These are phyloP conservation scores for Eilema griseolum DNA, from an alignment of 2,888 invertebrate species.

Conservation along the genomic window DNA sequence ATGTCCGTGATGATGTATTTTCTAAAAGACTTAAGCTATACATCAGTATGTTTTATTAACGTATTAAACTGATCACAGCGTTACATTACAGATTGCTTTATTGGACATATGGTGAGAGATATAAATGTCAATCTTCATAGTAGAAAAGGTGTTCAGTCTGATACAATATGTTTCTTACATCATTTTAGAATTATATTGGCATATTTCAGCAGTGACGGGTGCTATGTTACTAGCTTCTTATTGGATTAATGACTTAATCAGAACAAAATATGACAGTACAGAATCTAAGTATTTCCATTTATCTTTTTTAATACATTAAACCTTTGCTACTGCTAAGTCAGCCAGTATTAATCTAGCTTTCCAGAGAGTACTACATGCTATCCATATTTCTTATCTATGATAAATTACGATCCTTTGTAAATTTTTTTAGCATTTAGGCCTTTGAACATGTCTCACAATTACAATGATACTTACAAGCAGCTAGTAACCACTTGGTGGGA, in stretches of 20 bases:
- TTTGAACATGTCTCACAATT: background rate
- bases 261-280: too few relatives aligned
- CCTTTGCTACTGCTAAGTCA: too few relatives aligned
- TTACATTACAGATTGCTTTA: conserved; percentile 30
- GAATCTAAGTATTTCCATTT: background rate
- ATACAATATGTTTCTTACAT: background rate
- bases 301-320: too few relatives aligned
- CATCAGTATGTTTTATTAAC: conserved; percentile 26
- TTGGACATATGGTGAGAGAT: conserved; percentile 20
- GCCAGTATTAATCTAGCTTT: too few relatives aligned
- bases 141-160: conserved; percentile 8
- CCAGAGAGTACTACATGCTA: too few relatives aligned
- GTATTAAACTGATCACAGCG: conserved; percentile 33
- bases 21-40: background rate
- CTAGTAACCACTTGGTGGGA: too few relatives aligned
- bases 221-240: background rate
- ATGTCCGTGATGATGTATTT: background rate
- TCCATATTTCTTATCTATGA: too few relatives aligned
- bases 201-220: background rate
- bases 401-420: too few relatives aligned
- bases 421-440: too few relatives aligned
- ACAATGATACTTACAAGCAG: background rate
- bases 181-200: background rate
- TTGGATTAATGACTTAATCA: too few relatives aligned
- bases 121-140: conserved; percentile 23